Base-by-base conservation (phyloP, 2,113 vertebrate genomes). In the Rhinogobius similis region DNA sequence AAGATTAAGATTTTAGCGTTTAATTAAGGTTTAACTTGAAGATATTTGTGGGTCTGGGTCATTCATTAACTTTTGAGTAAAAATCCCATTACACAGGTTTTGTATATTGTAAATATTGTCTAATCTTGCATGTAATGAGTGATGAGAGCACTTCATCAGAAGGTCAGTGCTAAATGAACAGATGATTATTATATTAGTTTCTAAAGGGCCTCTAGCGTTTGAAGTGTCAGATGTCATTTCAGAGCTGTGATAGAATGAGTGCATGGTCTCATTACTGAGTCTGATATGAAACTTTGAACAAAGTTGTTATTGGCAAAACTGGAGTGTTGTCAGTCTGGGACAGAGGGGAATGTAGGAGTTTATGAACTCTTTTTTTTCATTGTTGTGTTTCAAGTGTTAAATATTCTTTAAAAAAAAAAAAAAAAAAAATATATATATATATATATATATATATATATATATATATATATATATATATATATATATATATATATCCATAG, bases 231-330 rank as follows among this genome's bases (percentile, higher is more conserved):
- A 26, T 77, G 63, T 52, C 50, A 46, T 14, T 36, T 26, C 29
- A 61, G 56, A 44, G 56, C 26, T 68, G 63, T 61, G 61, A 67
- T 64, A 52, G 67, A 58, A 59, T 24, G 50, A 67, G 58, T 44
- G 21, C 52, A 46, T 52, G 43, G 58, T 68, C 71, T 52, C 71
- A 74, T 77, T 77, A 71, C 43, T 18, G 11, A 68, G 70, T 65
- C 67, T 61, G 52, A 74, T 66, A 71, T 71, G 46, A 68, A 65
- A 67, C 70, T 76, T 43, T 36, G 55, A 73, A 63, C 23, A 67
- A 68, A 65, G 70, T 14, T 63, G 36, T 36, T n/a, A 63, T 11
- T 61, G 29, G 20, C 58, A 61, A 36, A 32, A 18, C 53, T 56
- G 24, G 12, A 29, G 55, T 29, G 14, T 29, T 29, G 27, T 29